A percentile compares a stretch with the other conserved stretches of the same genome.
Evolutionary conservation across 2,888 invertebrate species (phyloP).

Genomic region (Heliconius aoede): DNA sequence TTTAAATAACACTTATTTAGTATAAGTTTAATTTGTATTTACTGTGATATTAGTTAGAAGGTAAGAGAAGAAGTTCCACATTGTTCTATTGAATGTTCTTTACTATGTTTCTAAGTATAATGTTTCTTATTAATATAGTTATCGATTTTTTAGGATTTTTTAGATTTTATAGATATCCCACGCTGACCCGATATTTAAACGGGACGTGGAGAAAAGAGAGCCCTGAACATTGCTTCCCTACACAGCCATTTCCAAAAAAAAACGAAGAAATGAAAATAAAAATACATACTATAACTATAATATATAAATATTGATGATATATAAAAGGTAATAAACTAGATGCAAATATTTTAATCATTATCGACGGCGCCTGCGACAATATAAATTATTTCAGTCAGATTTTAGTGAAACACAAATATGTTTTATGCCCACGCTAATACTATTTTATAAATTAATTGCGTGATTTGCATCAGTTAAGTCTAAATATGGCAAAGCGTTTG

Average conservation of each 20-base stretch:
- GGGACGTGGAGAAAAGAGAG: too few species aligned
- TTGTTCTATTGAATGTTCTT: too few species aligned
- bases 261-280: too few species aligned
- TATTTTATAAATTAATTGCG: conserved; percentile 24
- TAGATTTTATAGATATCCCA: too few species aligned
- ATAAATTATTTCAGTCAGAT: conserved; percentile 20
- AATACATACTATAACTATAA: background rate
- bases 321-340: background rate
- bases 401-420: background rate
- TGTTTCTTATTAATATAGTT: too few species aligned
- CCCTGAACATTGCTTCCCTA: too few species aligned
- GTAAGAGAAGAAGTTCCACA: background rate
- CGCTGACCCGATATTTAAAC: too few species aligned
- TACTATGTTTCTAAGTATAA: too few species aligned
- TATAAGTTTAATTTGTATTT: conserved; percentile 13
- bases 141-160: too few species aligned
- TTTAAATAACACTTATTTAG: conserved; percentile 33
- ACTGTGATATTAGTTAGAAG: background rate
- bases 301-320: background rate
- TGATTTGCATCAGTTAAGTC: conserved; percentile 17
- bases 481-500: background rate
- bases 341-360: conserved; percentile 5
- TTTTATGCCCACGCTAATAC: conserved; percentile 16
- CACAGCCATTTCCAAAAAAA: too few species aligned
- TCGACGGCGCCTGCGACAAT: background rate